Base-by-base conservation (phyloP, 2,888 invertebrate species). In the Tenthredo notha region DNA sequence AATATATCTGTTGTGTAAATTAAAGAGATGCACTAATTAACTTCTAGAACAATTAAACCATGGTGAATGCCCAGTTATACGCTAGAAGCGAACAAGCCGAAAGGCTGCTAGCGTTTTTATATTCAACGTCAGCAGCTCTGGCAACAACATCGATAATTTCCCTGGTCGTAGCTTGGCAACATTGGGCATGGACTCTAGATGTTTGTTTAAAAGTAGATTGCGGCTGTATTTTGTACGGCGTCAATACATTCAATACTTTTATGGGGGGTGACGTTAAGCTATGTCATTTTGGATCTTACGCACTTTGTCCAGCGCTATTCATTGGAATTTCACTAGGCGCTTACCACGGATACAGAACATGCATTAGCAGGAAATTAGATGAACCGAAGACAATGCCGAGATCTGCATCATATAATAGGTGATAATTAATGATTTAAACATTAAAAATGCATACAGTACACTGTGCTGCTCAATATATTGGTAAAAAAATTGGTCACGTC, bases 321-420 rank as follows among this genome's bases (percentile, higher is more conserved):
- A 65, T 92, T 6, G 90, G 90, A 2, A 74, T 92, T 1, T 86
- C 87, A 21, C 87, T 93, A 54, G 91, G 90, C 4, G 86, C 88
- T 43, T 94, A 92, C 86, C 94, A 94, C 85, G 93, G 93, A 18
- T 94, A 93, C 85, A 90, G 94, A 74, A 90, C 90, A 77, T 93
- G 91, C 86, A 90, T 93, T 40, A 83, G 86, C 18, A 86, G 88
- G 65, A 88, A 85, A 47, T 86, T 91, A 3, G 90, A 89, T 61
- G 87, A 88, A 7, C 91, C 92, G 0, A 86, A 86, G 47, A 82
- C 87, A 4, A 29, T 88, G 15, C 15, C 85, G 4, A 70, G 86
- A 18, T 47, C 85, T 18, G 58, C 84, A 21, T 85, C 83, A 37
- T 88, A 84, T 65, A 88, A 85, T 77, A 88, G 89, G 89, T 89